Conservation (phyloP, 2,888 invertebrate genomes). For the Liopterus haemorrhoidalis region DNA sequence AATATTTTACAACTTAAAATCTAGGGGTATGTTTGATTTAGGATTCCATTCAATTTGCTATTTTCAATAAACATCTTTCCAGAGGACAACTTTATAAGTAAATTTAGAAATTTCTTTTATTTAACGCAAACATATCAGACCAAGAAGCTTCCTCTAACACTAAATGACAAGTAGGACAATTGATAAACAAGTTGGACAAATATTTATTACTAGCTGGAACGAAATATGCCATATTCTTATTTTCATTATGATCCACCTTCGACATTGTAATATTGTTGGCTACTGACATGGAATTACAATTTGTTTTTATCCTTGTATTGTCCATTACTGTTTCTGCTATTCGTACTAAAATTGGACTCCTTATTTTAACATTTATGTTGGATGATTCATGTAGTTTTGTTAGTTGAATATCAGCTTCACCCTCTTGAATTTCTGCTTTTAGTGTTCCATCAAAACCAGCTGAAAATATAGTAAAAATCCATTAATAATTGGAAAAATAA, state of each 20-base stretch:
- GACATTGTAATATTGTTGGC: background rate
- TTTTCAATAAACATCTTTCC: too few relatives aligned
- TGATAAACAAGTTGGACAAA: too few relatives aligned
- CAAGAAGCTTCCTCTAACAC: too few relatives aligned
- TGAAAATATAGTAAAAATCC: conserved; percentile 34
- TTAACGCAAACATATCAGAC: too few relatives aligned
- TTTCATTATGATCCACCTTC: background rate
- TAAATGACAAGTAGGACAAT: too few relatives aligned
- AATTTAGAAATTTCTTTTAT: too few relatives aligned
- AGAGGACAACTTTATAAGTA: too few relatives aligned
- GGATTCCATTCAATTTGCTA: too few relatives aligned
- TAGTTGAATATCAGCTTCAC: conserved; percentile 39
- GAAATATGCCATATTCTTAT: conserved; percentile 5
- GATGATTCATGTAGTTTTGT: conserved; percentile 39
- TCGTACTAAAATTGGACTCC: conserved; percentile 37
- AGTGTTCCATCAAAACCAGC: conserved; percentile 43
- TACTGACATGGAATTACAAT: conserved; percentile 18
- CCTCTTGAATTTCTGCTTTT: conserved; percentile 36
- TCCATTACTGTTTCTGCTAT: conserved; percentile 37
- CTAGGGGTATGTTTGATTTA: too few relatives aligned
- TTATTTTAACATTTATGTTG: conserved; percentile 35
- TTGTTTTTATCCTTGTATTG: conserved; percentile 32
- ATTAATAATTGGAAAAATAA: too few relatives aligned
- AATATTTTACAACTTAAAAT: too few relatives aligned
- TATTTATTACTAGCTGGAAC: too few relatives aligned